Percentiles rank a stretch among this genome's conserved stretches.
Conservation (phyloP, 2,113 vertebrate genomes). For the Elachura formosa region DNA sequence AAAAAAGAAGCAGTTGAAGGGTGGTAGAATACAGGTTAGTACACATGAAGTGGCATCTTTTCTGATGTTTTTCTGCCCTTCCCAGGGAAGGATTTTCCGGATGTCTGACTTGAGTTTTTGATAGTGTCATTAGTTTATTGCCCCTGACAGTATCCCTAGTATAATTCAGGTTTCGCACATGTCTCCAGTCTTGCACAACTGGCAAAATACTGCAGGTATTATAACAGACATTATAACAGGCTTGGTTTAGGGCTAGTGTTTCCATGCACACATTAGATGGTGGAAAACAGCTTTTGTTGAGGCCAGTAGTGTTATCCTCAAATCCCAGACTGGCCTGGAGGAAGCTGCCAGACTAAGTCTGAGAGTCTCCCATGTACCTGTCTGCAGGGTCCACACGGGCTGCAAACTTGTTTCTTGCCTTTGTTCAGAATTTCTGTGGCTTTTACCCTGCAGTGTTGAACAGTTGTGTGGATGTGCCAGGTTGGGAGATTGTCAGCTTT, state of each 20-base stretch:
- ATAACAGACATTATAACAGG: not conserved
- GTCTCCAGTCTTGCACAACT: not conserved
- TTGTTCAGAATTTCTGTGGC: not conserved
- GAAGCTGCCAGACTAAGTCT: not conserved
- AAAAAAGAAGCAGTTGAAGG: not conserved
- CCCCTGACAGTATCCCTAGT: not conserved
- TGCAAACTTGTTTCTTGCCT: not conserved
- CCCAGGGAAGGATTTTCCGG: not conserved
- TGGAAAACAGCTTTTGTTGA: not conserved
- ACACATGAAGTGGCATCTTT: not conserved
- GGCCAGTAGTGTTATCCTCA: not conserved
- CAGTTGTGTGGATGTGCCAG: fast-evolving
- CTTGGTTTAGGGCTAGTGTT: not conserved
- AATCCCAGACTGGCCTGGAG: not conserved
- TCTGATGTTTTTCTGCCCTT: not conserved
- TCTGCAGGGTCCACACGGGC: not conserved
- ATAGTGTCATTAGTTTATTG: not conserved
- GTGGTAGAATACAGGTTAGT: not conserved
- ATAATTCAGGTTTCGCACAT: not conserved
- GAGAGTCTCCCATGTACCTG: not conserved
- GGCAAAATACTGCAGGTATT: not conserved
- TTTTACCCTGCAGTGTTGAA: not conserved
- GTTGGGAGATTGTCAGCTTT: not conserved
- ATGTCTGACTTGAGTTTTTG: not conserved
- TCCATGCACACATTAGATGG: not conserved